Percentiles rank a stretch among this genome's conserved stretches.
phyloP scores from a whole-genome alignment of 2,888 invertebrate species.

The Spilarctia lutea region DNA sequence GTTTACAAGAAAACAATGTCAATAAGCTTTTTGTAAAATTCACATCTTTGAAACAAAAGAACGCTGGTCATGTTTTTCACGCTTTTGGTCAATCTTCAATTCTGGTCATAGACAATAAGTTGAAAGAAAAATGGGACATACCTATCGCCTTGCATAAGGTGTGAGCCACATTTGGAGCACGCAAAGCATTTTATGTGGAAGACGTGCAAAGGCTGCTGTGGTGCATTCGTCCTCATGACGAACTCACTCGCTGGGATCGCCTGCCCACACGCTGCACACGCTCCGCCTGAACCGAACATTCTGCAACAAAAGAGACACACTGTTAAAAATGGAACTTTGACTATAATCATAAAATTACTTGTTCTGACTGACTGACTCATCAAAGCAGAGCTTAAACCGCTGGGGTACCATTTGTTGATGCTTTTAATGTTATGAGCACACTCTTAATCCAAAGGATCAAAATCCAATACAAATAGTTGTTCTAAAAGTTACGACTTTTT shows the following conservation, averaged over 20 bases:
- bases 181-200: slow-evolving; percentile 98
- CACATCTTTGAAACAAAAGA: too few relatives aligned
- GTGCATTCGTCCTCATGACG: slow-evolving; percentile 93
- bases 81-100: neutral
- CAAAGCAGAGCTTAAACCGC: too few relatives aligned
- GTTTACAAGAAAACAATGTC: neutral
- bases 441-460: too few relatives aligned
- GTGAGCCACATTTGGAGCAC: slow-evolving; percentile 96
- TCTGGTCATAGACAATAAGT: neutral
- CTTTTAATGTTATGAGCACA: too few relatives aligned
- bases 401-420: too few relatives aligned
- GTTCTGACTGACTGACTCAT: too few relatives aligned
- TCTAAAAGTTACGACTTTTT: too few relatives aligned
- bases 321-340: neutral
- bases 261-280: slow-evolving; percentile 96
- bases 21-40: neutral
- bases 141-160: slow-evolving; percentile 96
- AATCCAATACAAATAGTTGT: too few relatives aligned
- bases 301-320: slow-evolving; percentile 85
- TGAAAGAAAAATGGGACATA: slow-evolving; percentile 62
- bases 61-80: neutral
- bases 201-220: slow-evolving; percentile 89
- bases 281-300: slow-evolving; percentile 96
- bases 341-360: too few relatives aligned
- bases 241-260: slow-evolving; percentile 97